A percentile compares a stretch with the other conserved stretches of the same genome.
phyloP scores from a whole-genome alignment of 2,888 invertebrate species.

The Drosophila histrio region DNA sequence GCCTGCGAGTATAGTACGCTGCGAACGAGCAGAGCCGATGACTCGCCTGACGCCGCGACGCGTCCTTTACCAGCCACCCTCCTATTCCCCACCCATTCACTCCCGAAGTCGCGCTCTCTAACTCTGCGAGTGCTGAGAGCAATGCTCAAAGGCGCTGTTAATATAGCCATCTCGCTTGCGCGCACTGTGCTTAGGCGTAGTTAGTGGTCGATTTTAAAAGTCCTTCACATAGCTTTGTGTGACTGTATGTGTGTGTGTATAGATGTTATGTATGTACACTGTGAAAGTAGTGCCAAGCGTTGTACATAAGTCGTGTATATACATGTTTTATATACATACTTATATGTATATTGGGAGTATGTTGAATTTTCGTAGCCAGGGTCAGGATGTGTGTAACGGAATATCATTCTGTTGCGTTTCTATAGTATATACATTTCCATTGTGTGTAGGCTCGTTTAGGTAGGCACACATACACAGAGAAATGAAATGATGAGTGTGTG shows the following conservation, averaged over 20 bases:
- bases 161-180: constrained; percentile 48
- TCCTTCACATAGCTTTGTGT: constrained; percentile 62
- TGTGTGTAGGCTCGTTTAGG: constrained; percentile 17
- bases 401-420: constrained; percentile 54
- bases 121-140: constrained; percentile 17
- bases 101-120: constrained; percentile 1
- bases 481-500: not conserved
- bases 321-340: constrained; percentile 3
- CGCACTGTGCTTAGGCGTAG: constrained; percentile 44
- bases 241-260: constrained; percentile 11
- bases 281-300: constrained; percentile 73
- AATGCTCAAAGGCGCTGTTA: constrained; percentile 55
- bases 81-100: not conserved
- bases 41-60: constrained; percentile 14
- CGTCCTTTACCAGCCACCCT: not conserved
- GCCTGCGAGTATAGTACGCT: constrained; percentile 71
- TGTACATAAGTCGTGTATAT: constrained; percentile 43
- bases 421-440: constrained; percentile 20
- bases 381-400: constrained; percentile 71
- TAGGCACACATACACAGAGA: constrained; percentile 14
- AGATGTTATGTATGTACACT: constrained; percentile 21
- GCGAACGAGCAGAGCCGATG: constrained; percentile 52
- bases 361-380: constrained; percentile 58
- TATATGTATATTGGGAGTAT: constrained; percentile 32
- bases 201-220: constrained; percentile 74